phyloP scores from a whole-genome alignment of 2,797 vertebrate genomes.

The Syngnathus rostellatus region DNA sequence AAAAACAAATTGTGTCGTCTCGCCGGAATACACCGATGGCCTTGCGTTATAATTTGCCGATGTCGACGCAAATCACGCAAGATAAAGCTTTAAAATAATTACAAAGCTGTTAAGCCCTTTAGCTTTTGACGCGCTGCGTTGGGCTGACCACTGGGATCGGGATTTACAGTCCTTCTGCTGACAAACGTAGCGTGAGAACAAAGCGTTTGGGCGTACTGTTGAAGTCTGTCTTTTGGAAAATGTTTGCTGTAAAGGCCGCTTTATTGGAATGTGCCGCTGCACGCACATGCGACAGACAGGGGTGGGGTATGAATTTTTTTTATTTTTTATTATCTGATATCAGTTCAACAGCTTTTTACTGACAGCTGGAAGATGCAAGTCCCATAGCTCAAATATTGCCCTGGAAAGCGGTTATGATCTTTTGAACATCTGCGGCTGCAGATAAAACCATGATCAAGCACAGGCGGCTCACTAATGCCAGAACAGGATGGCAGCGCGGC shows the following conservation, averaged over 20 bases:
- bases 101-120: constrained; percentile 42
- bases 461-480: constrained; percentile 60
- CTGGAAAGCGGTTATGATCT: constrained; percentile 49
- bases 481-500: constrained; percentile 57
- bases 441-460: constrained; percentile 64
- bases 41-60: constrained; percentile 33
- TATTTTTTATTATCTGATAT: constrained; percentile 14
- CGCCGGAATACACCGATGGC: constrained; percentile 4
- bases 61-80: constrained; percentile 36
- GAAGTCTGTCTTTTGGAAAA: constrained; percentile 15
- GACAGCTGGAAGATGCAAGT: constrained; percentile 40
- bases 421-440: constrained; percentile 59
- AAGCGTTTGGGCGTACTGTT: constrained; percentile 16
- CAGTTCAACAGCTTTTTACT: constrained; percentile 1
- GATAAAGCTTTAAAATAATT: constrained; percentile 56
- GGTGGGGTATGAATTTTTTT: background rate
- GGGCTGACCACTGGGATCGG: constrained; percentile 38
- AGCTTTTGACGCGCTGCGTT: constrained; percentile 38
- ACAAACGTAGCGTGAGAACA: constrained; percentile 34
- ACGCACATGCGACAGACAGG: constrained; percentile 3
- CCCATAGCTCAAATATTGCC: constrained; percentile 43
- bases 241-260: constrained; percentile 12
- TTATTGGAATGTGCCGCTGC: constrained; percentile 14
- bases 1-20: constrained; percentile 1
- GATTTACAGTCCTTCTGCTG: constrained; percentile 45